Evolutionary conservation across 1,140 invertebrate species (phyloP), one percentile per base, ranked within the genome.

Genomic region (Pemphigus obesinymphae): DNA sequence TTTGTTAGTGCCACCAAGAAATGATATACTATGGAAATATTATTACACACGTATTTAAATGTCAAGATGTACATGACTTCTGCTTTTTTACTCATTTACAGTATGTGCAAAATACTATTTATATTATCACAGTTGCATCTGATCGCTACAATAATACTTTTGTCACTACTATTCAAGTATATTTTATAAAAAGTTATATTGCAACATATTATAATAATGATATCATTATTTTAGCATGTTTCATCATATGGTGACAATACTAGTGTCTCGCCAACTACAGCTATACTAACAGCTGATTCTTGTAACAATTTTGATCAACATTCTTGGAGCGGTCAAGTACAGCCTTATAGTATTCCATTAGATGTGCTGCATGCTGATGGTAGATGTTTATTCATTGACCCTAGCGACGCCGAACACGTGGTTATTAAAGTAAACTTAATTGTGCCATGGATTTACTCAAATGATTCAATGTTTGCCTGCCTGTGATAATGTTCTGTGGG

Each of bases 351-450:
- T 43, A 37, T 80, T 31, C 76, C 76, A n/a, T 31, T 80, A 43
- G 76, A 80, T 61, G 37, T 80, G 13, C 37, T 80, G 6, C 76
- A 80, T 63, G 23, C 76, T 45, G 76, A 80, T 63, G 76, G 76
- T 29, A 55, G 23, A 61, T 80, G 76, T 61, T 61, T 80, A 29
- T 80, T 80, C 8, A 80, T 80, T 43, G 76, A 80, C 7, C 76
- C 76, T 58, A 31, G 20, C 0, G 31, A 73, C 11, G 20, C 70
- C 5, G 45, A 73, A 29, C 15, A 50, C 11, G 20, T 73, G n/a
- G n/a, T 73, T 13, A 50, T 73, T 2, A 73, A 73, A 31, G 70
- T 73, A 11, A 50, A 73, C 15, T 31, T 73, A 50, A 73, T 45
- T 17, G 26, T 73, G 3, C 70, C 70, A 50, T 73, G 50, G 26